Conservation (phyloP, 2,797 vertebrate species). For the Eulemur rubriventer region DNA sequence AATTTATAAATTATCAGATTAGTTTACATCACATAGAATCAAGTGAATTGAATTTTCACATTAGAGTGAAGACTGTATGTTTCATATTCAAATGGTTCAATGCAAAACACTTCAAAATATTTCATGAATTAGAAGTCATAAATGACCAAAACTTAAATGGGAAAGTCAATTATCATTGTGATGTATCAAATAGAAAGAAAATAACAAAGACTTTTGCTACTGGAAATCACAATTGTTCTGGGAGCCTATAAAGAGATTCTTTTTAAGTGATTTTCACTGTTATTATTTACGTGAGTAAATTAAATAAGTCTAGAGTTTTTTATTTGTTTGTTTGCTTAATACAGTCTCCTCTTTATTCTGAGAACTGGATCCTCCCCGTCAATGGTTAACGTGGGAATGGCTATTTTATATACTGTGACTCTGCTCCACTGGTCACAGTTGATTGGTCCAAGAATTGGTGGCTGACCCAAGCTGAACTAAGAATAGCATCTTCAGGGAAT, state of each 20-base stretch:
- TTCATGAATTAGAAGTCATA: neutral
- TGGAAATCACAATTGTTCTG: neutral
- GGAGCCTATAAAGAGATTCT: neutral
- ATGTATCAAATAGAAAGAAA: conserved; percentile 27
- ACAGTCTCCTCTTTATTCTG: neutral
- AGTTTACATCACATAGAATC: neutral
- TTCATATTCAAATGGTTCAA: neutral
- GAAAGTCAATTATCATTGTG: neutral
- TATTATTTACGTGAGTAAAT: neutral
- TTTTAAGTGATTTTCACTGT: neutral
- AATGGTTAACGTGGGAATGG: neutral
- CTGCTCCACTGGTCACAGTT: neutral
- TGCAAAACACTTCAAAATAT: neutral
- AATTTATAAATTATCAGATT: neutral
- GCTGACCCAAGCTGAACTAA: neutral
- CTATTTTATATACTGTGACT: neutral
- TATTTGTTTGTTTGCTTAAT: neutral
- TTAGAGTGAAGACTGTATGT: neutral
- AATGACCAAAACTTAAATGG: neutral
- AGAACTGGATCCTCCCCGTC: neutral
- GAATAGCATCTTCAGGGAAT: neutral
- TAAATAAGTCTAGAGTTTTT: neutral
- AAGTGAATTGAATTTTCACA: neutral
- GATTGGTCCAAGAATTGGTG: neutral
- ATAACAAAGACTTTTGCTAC: neutral